phyloP scores from a whole-genome alignment of 2,113 vertebrate genomes.

The Excalfactoria chinensis region DNA sequence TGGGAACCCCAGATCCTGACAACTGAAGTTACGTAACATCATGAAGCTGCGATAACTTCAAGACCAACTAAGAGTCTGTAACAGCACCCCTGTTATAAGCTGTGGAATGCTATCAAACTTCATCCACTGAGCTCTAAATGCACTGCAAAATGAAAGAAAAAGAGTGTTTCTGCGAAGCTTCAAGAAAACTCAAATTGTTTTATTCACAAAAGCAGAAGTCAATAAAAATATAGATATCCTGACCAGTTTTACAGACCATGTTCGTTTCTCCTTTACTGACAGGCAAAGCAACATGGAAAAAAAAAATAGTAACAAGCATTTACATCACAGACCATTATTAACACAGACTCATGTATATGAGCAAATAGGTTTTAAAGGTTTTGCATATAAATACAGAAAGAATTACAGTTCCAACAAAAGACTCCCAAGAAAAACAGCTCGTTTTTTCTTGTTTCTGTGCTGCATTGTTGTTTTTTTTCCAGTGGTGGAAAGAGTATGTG shows the following conservation, averaged over 20 bases:
- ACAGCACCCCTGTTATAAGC: not conserved
- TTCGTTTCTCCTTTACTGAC: constrained; percentile 49
- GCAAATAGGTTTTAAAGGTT: constrained; percentile 11
- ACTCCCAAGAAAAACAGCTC: not conserved
- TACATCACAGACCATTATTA: constrained; percentile 53
- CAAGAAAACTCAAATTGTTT: constrained; percentile 68
- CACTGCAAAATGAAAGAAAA: not conserved
- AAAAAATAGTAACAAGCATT: constrained; percentile 35
- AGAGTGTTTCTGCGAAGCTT: constrained; percentile 14
- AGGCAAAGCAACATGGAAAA: constrained; percentile 43
- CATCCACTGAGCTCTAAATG: not conserved
- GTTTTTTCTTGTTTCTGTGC: not conserved
- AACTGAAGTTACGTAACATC: not conserved
- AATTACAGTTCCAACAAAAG: constrained; percentile 9
- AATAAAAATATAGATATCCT: constrained; percentile 74
- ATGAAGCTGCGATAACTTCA: not conserved
- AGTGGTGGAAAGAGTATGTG: not conserved
- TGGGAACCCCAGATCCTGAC: not conserved
- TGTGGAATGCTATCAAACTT: not conserved
- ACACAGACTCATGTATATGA: constrained; percentile 40
- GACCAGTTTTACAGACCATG: constrained; percentile 51
- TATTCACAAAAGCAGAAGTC: constrained; percentile 71
- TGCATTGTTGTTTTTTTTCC: not conserved
- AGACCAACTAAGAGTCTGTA: not conserved
- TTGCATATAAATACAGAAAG: constrained; percentile 35